Conservation (phyloP, 2,797 vertebrate genomes). For the Pachyuromys duprasi region DNA sequence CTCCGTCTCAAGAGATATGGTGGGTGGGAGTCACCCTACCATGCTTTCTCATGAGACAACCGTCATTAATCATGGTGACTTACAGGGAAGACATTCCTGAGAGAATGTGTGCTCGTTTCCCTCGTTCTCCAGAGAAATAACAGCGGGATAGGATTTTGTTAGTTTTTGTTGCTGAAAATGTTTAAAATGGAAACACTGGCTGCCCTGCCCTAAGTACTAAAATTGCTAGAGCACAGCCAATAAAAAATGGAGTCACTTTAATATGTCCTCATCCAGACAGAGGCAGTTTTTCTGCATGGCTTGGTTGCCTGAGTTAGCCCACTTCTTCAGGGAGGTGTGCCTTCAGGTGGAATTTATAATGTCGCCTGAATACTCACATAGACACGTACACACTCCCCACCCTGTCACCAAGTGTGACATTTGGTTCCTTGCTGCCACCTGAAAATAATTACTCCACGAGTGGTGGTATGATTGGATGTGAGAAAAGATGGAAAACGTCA, state of each 20-base stretch:
- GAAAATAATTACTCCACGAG: constrained; percentile 50
- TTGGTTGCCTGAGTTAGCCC: neutral
- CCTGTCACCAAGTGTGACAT: neutral
- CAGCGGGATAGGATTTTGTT: constrained; percentile 21
- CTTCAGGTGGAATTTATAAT: constrained; percentile 11
- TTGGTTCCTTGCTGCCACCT: constrained; percentile 24
- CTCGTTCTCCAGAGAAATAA: constrained; percentile 21
- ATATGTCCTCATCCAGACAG: constrained; percentile 17
- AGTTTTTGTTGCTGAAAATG: constrained; percentile 46
- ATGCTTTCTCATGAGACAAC: neutral
- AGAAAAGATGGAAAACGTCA: constrained; percentile 55
- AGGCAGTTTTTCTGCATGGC: neutral
- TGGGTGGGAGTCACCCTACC: no score
- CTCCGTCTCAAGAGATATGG: neutral
- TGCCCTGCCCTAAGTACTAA: neutral
- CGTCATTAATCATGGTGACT: neutral
- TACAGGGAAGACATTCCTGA: neutral
- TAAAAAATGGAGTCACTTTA: neutral
- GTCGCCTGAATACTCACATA: neutral
- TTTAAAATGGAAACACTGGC: constrained; percentile 49
- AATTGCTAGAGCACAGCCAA: neutral
- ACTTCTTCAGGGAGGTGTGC: neutral
- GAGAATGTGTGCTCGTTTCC: neutral
- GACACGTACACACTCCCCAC: neutral
- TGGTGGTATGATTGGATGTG: neutral